Evolutionary conservation across 2,888 invertebrate genomes (phyloP), one percentile per base, ranked within the genome.

Genomic region (Theretra japonica): DNA sequence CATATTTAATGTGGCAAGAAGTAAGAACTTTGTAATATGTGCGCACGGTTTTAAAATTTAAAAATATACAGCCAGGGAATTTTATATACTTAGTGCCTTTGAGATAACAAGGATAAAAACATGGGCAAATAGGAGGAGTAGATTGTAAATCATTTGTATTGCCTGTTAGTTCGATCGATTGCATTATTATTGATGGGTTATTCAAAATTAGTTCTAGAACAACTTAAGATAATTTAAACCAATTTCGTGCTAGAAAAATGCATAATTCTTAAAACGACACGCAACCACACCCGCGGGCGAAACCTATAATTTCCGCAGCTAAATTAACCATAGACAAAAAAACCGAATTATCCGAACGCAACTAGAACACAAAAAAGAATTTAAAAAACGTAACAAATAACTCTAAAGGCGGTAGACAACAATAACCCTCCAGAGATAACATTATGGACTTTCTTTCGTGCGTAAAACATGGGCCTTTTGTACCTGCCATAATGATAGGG

Each of bases 401-500:
- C 68, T 69, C 68, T 30, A 72, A 73, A 72, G 74, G 68, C 74
- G 71, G 15, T 74, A 69, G 76, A 76, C 68, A 76, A 78, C 76
- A 69, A 69, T 69, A 69, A 50, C 68, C 68, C 68, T 25, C 41
- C 19, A 56, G 78, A 83, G 79, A 81, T 81, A 83, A 84, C 79
- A 82, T 85, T 82, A 87, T 85, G 86, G 85, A 85, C 84, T 85
- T 86, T 85, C 87, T 82, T 86, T 82, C 81, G 84, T 81, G 82
- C 82, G 80, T 82, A 80, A 85, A 88, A 80, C 83, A 83, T 82
- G 80, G 79, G 76, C 81, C 83, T 83, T 84, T 86, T 83, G 80
- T 92, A 92, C 92, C 92, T 91, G 91, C 79, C 82, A 80, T 92
- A 91, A 92, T 92, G 90, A 92, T 90, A 91, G 91, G 91, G 88